Conservation (phyloP, 2,797 vertebrate genomes). For the Tolypeutes matacus region DNA sequence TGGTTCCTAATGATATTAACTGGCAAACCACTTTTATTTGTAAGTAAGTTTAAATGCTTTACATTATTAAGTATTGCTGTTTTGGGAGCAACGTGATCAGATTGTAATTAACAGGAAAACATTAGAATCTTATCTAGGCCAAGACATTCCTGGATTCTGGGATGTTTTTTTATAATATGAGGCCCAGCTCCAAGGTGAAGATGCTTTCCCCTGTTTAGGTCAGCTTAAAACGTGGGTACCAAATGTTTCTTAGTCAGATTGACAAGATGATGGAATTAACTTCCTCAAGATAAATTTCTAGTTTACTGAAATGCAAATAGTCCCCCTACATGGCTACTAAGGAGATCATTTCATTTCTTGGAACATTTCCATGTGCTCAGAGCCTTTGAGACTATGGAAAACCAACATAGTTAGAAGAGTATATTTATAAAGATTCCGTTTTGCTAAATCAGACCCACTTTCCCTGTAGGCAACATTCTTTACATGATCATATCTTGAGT, state of each 20-base stretch:
- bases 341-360: constrained; percentile 70
- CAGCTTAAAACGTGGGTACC: background rate
- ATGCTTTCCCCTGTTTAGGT: background rate
- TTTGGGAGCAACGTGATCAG: constrained; percentile 40
- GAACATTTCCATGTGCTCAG: constrained; percentile 61
- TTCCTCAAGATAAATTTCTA: constrained; percentile 38
- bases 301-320: background rate
- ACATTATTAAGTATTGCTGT: background rate
- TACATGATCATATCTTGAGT: background rate
- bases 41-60: constrained; percentile 49
- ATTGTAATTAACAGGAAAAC: constrained; percentile 31
- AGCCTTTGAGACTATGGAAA: constrained; percentile 35
- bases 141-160: background rate
- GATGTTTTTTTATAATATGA: background rate
- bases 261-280: background rate
- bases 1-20: background rate
- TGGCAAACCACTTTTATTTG: constrained; percentile 27
- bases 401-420: constrained; percentile 17
- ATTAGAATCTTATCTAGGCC: background rate
- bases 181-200: background rate
- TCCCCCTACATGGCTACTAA: constrained; percentile 20
- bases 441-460: constrained; percentile 19
- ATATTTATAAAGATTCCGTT: constrained; percentile 66
- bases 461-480: constrained; percentile 7
- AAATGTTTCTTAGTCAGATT: constrained; percentile 1